These are phyloP conservation scores for Stomorhina lunata DNA, from an alignment of 2,888 invertebrate genomes.

Conservation along the genomic window DNA sequence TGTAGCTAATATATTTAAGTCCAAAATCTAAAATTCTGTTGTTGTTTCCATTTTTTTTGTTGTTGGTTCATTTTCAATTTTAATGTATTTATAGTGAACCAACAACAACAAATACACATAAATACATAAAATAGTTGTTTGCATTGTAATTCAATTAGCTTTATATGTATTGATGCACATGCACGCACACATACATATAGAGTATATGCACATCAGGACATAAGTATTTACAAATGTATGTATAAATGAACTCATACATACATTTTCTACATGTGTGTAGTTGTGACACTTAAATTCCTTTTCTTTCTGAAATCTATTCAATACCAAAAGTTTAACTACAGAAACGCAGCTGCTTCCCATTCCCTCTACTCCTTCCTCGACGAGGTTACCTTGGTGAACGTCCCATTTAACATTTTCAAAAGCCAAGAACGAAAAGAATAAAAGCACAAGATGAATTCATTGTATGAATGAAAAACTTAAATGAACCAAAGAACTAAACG, in stretches of 20 bases:
- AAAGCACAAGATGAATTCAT: conserved; percentile 23
- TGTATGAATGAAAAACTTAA: conserved; percentile 48
- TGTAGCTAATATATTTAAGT: not conserved
- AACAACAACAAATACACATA: not conserved
- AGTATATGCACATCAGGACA: not conserved
- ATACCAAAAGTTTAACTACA: not conserved
- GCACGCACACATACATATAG: not conserved
- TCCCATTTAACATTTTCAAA: conserved; percentile 56
- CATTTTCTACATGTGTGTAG: not conserved
- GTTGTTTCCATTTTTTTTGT: not conserved
- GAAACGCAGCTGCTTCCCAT: no score
- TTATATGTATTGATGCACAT: not conserved
- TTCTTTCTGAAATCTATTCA: conserved; percentile 40
- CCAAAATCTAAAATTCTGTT: not conserved
- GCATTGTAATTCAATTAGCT: conserved; percentile 59
- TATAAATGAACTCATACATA: not conserved
- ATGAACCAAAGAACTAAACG: conserved; percentile 43
- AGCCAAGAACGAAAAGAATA: conserved; percentile 8
- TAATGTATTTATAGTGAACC: not conserved
- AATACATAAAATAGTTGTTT: conserved; percentile 31
- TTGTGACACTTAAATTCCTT: conserved; percentile 55
- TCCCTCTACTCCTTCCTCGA: not conserved
- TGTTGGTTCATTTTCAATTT: not conserved
- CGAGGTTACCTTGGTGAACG: conserved; percentile 45
- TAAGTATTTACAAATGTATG: not conserved